Percentiles rank a stretch among this genome's conserved stretches.
Conservation (phyloP, 2,888 invertebrate genomes). For the Xylota segnis region DNA sequence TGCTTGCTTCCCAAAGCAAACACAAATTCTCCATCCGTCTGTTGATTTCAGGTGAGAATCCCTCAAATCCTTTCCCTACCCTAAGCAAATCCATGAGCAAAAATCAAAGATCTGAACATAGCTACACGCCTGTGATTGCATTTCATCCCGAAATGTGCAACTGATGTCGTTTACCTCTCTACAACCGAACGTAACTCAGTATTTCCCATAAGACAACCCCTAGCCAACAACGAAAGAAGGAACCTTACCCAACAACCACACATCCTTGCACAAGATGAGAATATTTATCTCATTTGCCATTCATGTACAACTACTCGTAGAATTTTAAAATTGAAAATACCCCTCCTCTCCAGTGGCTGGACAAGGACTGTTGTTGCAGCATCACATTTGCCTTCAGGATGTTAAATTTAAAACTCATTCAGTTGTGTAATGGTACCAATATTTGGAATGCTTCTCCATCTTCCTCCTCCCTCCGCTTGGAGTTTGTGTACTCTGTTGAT, state of each 20-base stretch:
- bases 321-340: constrained; percentile 2
- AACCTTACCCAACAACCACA: neutral
- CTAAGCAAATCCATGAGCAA: neutral
- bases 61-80: neutral
- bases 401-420: constrained; percentile 4
- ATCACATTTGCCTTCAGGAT: neutral
- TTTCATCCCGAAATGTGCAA: constrained; percentile 9
- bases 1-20: too few relatives aligned
- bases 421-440: constrained; percentile 11
- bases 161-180: neutral
- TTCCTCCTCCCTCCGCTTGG: neutral
- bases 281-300: constrained; percentile 5
- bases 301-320: constrained; percentile 1
- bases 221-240: too few relatives aligned
- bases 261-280: neutral
- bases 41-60: neutral
- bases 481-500: neutral
- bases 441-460: constrained; percentile 4
- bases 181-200: neutral
- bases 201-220: neutral
- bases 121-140: neutral
- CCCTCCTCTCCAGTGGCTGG: neutral
- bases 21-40: too few relatives aligned
- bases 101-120: too few relatives aligned
- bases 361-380: neutral